phyloP scores from a whole-genome alignment of 2,113 vertebrate species.

The Corydoras sp. region DNA sequence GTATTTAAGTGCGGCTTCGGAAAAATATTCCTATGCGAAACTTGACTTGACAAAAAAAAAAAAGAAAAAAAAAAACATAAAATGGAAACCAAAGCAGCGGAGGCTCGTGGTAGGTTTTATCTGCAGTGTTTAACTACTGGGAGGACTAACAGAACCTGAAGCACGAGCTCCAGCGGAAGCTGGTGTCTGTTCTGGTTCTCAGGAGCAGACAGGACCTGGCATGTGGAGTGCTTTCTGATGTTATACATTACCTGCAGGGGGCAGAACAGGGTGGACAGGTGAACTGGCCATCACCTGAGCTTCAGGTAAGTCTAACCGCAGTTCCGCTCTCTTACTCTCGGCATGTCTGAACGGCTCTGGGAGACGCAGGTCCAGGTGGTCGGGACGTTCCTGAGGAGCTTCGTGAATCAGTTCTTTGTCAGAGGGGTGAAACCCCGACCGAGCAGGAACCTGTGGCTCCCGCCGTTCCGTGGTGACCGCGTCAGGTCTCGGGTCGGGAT shows the following conservation, averaged over 20 bases:
- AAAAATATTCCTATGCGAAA: too few species aligned
- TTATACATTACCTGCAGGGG: constrained; percentile 98
- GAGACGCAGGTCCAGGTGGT: constrained; percentile 84
- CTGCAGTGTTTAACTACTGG: too few species aligned
- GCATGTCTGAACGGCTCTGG: constrained; percentile 66
- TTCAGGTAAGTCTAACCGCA: constrained; percentile 78
- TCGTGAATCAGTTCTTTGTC: constrained; percentile 57
- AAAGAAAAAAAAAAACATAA: too few species aligned
- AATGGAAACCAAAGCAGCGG: too few species aligned
- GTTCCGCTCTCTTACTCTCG: constrained; percentile 74
- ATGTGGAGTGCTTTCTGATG: constrained; percentile 28
- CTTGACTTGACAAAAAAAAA: too few species aligned
- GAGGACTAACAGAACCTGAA: too few species aligned
- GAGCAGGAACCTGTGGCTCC: constrained; percentile 9
- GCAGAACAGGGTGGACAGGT: constrained; percentile 75
- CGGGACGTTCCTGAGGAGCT: constrained; percentile 84
- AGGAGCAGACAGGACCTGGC: constrained; percentile 5
- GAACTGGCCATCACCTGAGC: constrained; percentile 74
- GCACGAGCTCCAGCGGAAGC: too few species aligned
- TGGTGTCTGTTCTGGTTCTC: too few species aligned
- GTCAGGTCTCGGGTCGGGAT: too few species aligned
- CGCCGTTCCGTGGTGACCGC: constrained; percentile 51
- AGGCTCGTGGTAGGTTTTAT: too few species aligned
- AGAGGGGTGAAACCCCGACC: neutral
- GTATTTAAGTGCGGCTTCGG: too few species aligned